These are phyloP conservation scores for crab-eating macaque (Macaca fascicularis) DNA, from an alignment of 2,113 vertebrate species.

Conservation along the genomic window T2T-MFA8v1.1 NC_088375.1:225075501-225076000, in stretches of 20 bases:
- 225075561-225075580: not conserved
- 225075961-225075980: not conserved
- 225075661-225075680: rapidly evolving
- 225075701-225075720: rapidly evolving
- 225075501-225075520: not conserved
- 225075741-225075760: rapidly evolving
- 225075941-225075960: not conserved
- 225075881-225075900: not conserved
- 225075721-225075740: rapidly evolving
- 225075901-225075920: rapidly evolving
- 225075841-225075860: rapidly evolving
- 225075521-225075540: not conserved
- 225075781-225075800: not conserved
- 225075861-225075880: not conserved
- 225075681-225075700: not conserved
- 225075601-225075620: not conserved
- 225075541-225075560: not conserved
- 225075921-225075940: not conserved
- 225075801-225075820: not conserved
- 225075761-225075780: not conserved
- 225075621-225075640: not conserved
- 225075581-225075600: not conserved
- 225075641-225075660: not conserved
- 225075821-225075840: not conserved
- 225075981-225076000: not conserved